Conservation (phyloP, 2,888 invertebrate species). For the Aethes cnicana region DNA sequence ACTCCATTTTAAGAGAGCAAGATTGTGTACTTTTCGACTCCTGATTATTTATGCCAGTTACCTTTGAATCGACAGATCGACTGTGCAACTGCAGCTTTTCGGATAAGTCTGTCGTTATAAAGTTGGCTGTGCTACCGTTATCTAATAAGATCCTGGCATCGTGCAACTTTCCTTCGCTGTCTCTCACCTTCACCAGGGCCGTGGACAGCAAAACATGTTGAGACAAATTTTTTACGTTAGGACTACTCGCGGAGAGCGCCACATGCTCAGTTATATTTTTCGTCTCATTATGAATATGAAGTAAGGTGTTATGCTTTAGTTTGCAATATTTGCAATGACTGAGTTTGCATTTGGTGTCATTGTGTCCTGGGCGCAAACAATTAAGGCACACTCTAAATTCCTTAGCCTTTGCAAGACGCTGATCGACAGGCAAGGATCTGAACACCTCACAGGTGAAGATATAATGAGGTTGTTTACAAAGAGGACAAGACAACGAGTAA, state of each 20-base stretch:
- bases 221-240: background rate
- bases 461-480: slow-evolving; percentile 20
- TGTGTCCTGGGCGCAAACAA: slow-evolving; percentile 25
- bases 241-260: background rate
- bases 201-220: slow-evolving; percentile 28
- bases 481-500: background rate
- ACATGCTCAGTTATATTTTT: background rate
- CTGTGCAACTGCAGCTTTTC: slow-evolving; percentile 1
- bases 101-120: slow-evolving; percentile 8
- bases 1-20: background rate
- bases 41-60: slow-evolving; percentile 18
- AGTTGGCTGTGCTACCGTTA: slow-evolving; percentile 27
- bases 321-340: slow-evolving; percentile 19
- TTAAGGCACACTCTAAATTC: slow-evolving; percentile 22
- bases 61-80: slow-evolving; percentile 1
- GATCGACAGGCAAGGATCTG: slow-evolving; percentile 9
- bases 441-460: slow-evolving; percentile 20
- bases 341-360: background rate
- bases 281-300: slow-evolving; percentile 9
- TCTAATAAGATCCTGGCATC: slow-evolving; percentile 16
- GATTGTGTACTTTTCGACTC: slow-evolving; percentile 6
- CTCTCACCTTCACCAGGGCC: slow-evolving; percentile 19
- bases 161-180: slow-evolving; percentile 4
- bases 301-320: slow-evolving; percentile 21
- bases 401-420: slow-evolving; percentile 4